These are phyloP conservation scores for Troglohyphantes excavatus DNA, from an alignment of 2,888 invertebrate species.

Conservation along the genomic window DNA sequence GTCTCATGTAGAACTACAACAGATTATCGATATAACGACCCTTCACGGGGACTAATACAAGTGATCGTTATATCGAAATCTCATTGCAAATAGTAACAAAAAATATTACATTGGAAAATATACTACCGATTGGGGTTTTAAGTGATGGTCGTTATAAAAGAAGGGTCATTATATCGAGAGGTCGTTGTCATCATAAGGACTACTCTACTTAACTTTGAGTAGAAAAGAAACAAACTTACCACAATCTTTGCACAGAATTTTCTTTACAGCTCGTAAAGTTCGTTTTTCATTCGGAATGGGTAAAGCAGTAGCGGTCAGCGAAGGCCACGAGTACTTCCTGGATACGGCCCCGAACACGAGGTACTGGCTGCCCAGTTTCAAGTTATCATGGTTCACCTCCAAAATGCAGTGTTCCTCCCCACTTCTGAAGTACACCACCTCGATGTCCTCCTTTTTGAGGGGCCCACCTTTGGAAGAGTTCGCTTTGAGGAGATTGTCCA, in stretches of 20 bases:
- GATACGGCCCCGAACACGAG: conserved; percentile 61
- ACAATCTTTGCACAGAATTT: conserved; percentile 67
- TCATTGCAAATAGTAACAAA: too few relatives aligned
- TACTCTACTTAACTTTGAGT: too few relatives aligned
- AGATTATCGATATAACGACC: too few relatives aligned
- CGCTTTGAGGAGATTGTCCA: conserved; percentile 56
- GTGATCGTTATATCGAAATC: too few relatives aligned
- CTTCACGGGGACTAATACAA: too few relatives aligned
- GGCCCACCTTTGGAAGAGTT: neutral
- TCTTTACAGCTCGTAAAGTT: conserved; percentile 70
- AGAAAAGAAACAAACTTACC: conserved; percentile 61
- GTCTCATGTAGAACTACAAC: too few relatives aligned
- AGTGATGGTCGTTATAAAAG: too few relatives aligned
- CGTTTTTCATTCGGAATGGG: conserved; percentile 76
- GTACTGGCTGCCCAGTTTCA: conserved; percentile 70
- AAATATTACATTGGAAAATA: too few relatives aligned
- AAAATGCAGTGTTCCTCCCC: conserved; percentile 51
- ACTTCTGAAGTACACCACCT: conserved; percentile 62
- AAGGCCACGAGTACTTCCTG: conserved; percentile 38
- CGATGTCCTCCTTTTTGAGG: conserved; percentile 46
- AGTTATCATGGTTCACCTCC: conserved; percentile 67
- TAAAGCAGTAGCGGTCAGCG: conserved; percentile 70
- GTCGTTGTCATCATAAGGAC: conserved; percentile 13
- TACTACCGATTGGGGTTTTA: too few relatives aligned
- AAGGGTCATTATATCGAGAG: too few relatives aligned